phyloP scores from a whole-genome alignment of 2,113 vertebrate species.

The Anoplopoma fimbria region DNA sequence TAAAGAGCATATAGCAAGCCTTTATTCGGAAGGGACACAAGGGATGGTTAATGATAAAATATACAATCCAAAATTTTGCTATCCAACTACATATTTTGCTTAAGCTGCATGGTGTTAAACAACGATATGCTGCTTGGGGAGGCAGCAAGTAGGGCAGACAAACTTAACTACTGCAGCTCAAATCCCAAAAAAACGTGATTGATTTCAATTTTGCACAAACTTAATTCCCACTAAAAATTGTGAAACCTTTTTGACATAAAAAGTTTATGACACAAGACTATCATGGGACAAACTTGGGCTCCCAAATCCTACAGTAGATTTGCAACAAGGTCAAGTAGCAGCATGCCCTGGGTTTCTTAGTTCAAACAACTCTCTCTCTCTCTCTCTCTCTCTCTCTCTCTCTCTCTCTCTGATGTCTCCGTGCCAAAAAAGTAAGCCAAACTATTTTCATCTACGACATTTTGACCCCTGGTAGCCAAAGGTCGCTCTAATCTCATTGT shows the following conservation, averaged over 20 bases:
- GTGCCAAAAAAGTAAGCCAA: conserved; percentile 57
- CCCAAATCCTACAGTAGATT: conserved; percentile 26
- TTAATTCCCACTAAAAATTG: not conserved
- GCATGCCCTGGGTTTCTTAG: conserved; percentile 21
- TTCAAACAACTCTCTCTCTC: conserved; percentile 24
- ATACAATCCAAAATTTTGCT: not conserved
- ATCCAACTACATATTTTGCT: not conserved
- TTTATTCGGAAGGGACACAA: not conserved
- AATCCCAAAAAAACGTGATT: not conserved
- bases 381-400: conserved; percentile 26
- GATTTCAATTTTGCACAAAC: not conserved
- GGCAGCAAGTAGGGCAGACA: not conserved
- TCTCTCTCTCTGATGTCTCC: conserved; percentile 26
- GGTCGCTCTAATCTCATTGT: conserved; percentile 73
- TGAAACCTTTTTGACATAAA: conserved; percentile 6
- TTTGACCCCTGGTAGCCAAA: conserved; percentile 48
- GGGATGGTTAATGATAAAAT: not conserved
- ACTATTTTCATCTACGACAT: conserved; percentile 68
- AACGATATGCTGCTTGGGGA: not conserved
- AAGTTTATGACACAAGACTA: conserved; percentile 11
- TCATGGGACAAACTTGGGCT: conserved; percentile 28
- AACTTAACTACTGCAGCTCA: not conserved
- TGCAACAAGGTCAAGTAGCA: conserved; percentile 40
- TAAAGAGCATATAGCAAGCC: not conserved
- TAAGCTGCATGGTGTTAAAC: not conserved